Evolutionary conservation across 2,113 vertebrate species (phyloP).

Genomic region (Bothrops jararaca): DNA sequence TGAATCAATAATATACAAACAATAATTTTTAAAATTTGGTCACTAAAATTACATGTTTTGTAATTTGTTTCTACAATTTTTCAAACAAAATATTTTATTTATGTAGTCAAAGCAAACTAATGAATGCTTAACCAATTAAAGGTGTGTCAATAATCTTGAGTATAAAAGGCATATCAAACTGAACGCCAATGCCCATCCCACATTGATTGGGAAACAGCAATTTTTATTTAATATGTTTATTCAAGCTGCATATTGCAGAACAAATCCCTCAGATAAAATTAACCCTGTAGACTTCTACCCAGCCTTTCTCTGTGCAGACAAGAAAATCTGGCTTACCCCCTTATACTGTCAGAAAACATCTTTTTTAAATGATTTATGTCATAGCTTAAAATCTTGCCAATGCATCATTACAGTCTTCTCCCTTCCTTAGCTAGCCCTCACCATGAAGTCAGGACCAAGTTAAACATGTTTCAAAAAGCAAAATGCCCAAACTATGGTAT

Average conservation of each 20-base stretch:
- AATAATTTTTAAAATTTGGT: background rate
- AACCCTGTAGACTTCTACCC: background rate
- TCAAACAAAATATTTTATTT: background rate
- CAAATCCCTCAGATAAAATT: background rate
- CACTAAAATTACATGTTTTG: background rate
- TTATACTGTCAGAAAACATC: background rate
- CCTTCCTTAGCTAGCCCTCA: background rate
- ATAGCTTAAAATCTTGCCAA: background rate
- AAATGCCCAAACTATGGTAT: background rate
- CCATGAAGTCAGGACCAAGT: background rate
- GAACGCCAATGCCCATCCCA: background rate
- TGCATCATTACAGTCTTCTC: background rate
- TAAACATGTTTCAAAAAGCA: background rate
- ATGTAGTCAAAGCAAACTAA: background rate
- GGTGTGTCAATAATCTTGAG: background rate
- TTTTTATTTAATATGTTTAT: background rate
- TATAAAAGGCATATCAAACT: background rate
- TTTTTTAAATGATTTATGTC: background rate
- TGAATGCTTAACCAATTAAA: background rate
- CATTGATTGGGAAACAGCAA: background rate
- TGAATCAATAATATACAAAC: background rate
- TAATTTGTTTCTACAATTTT: background rate
- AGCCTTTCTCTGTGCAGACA: background rate
- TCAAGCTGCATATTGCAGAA: background rate
- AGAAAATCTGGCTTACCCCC: background rate